Evolutionary conservation across 2,888 invertebrate species (phyloP).

Genomic region (Aspidiotus destructor): DNA sequence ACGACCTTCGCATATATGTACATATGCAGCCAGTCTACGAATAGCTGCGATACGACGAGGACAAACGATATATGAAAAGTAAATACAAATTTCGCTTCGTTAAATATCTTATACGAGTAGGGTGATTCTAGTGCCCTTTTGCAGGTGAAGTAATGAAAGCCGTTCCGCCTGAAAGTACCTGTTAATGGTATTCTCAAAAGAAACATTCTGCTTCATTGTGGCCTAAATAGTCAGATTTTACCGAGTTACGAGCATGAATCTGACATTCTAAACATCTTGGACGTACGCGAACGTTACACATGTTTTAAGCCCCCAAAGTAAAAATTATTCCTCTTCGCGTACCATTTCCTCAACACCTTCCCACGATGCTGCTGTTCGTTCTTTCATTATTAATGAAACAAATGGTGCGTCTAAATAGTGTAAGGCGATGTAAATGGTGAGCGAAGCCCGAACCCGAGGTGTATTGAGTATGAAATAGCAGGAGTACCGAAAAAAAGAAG

Average conservation of each 20-base stretch:
- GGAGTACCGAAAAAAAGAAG: too few species aligned
- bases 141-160: conserved; percentile 12
- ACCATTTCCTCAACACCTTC: too few species aligned
- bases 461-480: too few species aligned
- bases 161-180: conserved; percentile 7
- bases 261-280: background rate
- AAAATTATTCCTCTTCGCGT: too few species aligned
- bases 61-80: background rate
- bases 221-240: too few species aligned
- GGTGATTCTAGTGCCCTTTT: background rate
- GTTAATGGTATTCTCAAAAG: conserved; percentile 14
- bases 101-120: background rate
- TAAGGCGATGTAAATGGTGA: too few species aligned
- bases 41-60: background rate
- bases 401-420: too few species aligned
- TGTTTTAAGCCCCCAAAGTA: too few species aligned
- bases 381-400: too few species aligned
- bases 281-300: too few species aligned
- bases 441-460: too few species aligned
- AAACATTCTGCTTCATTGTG: background rate
- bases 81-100: conserved; percentile 4
- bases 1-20: background rate
- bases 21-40: background rate
- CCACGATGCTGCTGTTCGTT: too few species aligned
- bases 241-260: background rate